phyloP scores from a whole-genome alignment of 2,113 vertebrate species.

The Butorides virescens region DNA sequence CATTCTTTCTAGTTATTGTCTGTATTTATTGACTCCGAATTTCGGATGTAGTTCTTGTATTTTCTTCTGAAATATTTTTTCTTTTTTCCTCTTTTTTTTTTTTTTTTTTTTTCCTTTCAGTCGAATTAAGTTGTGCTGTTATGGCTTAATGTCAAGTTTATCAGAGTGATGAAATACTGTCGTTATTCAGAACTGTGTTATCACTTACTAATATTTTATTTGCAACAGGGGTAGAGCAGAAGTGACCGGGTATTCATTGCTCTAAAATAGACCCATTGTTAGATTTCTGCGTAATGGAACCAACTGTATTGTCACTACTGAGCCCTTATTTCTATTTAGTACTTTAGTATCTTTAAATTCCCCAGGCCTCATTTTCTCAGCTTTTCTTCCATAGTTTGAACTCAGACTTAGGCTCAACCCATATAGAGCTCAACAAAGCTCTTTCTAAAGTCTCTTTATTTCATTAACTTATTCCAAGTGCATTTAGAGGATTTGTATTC shows the following conservation, averaged over 20 bases:
- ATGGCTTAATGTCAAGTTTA: background rate
- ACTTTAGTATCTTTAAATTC: background rate
- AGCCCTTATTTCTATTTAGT: background rate
- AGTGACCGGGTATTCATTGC: background rate
- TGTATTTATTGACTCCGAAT: background rate
- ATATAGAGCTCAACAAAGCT: background rate
- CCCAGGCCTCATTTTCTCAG: background rate
- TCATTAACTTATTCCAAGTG: conserved; percentile 40
- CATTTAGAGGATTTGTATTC: conserved; percentile 55
- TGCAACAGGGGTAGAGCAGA: background rate
- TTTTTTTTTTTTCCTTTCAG: background rate
- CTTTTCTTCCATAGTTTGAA: background rate
- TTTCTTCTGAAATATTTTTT: background rate
- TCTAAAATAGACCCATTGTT: background rate
- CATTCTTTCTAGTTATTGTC: background rate
- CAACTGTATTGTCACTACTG: background rate
- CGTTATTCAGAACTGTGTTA: background rate
- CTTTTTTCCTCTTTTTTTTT: too few species aligned
- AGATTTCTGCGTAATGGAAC: background rate
- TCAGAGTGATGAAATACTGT: background rate
- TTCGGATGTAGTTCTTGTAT: background rate
- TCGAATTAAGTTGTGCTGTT: background rate
- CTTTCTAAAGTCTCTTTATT: conserved; percentile 45
- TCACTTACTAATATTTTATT: background rate
- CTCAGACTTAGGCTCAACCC: background rate